Percentiles rank a stretch among this genome's conserved stretches.
These are phyloP conservation scores for Decapterus maruadsi DNA, from an alignment of 2,797 vertebrate species.

Conservation along the genomic window DNA sequence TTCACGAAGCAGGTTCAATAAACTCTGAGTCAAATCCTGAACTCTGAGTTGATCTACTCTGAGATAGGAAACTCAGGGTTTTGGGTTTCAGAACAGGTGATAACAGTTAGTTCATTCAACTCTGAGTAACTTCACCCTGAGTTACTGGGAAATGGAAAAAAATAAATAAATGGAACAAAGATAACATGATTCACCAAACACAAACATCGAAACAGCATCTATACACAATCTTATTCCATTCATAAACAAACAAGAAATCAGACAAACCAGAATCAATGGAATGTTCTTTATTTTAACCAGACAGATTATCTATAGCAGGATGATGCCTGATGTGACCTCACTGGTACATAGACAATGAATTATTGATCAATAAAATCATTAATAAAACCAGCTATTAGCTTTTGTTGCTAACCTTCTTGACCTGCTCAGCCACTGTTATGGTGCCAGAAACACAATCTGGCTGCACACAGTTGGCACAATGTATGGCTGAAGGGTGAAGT, in stretches of 20 bases:
- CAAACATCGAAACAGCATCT: neutral
- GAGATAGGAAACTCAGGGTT: no score
- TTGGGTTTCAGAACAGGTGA: no score
- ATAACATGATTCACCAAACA: neutral
- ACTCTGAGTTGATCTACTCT: no score
- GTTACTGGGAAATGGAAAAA: no score
- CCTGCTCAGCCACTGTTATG: neutral
- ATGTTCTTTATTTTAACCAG: neutral
- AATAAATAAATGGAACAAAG: no score
- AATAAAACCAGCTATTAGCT: neutral
- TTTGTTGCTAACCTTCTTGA: neutral
- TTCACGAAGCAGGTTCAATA: no score
- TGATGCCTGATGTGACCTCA: neutral
- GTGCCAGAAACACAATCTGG: neutral
- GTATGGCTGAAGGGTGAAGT: neutral
- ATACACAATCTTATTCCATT: neutral
- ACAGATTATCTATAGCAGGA: neutral
- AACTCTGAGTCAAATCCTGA: no score
- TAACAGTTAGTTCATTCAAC: no score
- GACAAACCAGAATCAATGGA: neutral
- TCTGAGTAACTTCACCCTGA: no score
- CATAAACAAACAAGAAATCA: neutral
- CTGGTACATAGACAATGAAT: neutral
- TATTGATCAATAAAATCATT: neutral
- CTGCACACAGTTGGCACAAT: slow-evolving; percentile 2